Conservation (phyloP, 2,888 invertebrate genomes). For the Drosophila setosimentum region DNA sequence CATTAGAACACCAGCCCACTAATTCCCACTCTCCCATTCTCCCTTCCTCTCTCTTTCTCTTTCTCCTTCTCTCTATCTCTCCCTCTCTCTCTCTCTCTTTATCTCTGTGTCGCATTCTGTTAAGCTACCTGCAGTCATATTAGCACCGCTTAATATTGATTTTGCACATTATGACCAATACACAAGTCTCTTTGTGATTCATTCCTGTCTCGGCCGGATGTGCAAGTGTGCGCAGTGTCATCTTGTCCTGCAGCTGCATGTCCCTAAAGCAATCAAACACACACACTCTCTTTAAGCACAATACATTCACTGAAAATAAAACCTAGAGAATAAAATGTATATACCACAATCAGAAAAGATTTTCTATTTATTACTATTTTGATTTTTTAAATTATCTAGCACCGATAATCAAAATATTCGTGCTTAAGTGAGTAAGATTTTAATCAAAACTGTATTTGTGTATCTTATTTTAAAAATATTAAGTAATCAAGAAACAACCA, state of each 20-base stretch:
- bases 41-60: too few relatives aligned
- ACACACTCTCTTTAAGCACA: not conserved
- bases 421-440: not conserved
- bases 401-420: not conserved
- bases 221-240: constrained; percentile 50
- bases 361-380: not conserved
- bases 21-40: not conserved
- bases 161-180: constrained; percentile 55
- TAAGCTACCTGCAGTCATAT: constrained; percentile 25
- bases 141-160: constrained; percentile 64
- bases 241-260: constrained; percentile 42
- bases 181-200: constrained; percentile 24
- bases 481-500: not conserved
- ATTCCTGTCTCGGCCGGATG: constrained; percentile 42
- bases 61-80: accelerated
- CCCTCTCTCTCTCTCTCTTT: not conserved
- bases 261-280: not conserved
- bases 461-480: not conserved
- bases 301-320: not conserved
- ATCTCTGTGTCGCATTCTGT: not conserved
- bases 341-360: not conserved
- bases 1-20: not conserved
- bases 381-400: not conserved
- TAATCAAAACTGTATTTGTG: not conserved
- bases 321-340: too few relatives aligned